Evolutionary conservation across 2,113 vertebrate species (phyloP).

Genomic region (Elanoides forficatus): DNA sequence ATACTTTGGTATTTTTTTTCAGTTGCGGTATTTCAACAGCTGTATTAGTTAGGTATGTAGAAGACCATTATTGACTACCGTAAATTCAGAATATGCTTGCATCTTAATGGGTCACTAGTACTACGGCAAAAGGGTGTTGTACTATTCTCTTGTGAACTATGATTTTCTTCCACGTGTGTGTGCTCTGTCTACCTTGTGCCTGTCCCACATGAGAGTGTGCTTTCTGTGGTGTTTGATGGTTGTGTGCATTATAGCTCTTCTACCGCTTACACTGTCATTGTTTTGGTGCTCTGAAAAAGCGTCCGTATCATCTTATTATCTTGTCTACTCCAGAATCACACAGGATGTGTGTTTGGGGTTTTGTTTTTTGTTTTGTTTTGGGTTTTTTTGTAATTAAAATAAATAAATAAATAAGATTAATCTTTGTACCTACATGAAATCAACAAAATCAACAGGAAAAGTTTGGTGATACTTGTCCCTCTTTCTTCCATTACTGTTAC

Average conservation of each 20-base stretch:
- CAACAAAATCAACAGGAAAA: not conserved
- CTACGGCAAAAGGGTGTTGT: accelerated
- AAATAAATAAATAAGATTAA: not conserved
- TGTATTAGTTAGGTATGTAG: not conserved
- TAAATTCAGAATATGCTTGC: not conserved
- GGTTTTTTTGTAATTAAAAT: not conserved
- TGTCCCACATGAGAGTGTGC: accelerated
- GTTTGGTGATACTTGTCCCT: not conserved
- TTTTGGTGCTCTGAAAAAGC: not conserved
- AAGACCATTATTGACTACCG: not conserved
- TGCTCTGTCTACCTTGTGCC: not conserved
- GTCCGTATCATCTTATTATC: not conserved
- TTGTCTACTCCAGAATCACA: not conserved
- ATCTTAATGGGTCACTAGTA: not conserved
- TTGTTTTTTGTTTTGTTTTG: too few relatives aligned
- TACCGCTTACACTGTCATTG: not conserved
- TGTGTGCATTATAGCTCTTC: not conserved
- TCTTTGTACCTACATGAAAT: not conserved
- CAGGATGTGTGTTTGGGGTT: not conserved
- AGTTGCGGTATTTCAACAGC: not conserved
- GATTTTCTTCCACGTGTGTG: not conserved
- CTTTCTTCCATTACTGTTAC: not conserved
- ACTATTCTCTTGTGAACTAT: not conserved
- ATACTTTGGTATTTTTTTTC: not conserved
- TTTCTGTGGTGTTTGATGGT: not conserved